Evolutionary conservation across 2,888 invertebrate species (phyloP).

Genomic region (Liposcelis brunnea): DNA sequence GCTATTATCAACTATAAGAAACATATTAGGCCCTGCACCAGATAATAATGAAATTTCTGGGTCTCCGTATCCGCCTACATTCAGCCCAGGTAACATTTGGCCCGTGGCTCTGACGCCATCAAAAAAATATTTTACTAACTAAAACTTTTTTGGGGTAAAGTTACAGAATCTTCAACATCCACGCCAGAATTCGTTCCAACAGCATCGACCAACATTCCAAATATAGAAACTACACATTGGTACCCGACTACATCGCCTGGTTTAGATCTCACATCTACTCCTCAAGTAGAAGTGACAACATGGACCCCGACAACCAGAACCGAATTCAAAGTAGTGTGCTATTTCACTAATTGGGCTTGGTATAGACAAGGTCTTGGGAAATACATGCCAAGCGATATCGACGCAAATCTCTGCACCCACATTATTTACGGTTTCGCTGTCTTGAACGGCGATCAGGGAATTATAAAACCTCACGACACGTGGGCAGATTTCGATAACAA

Average conservation of each 20-base stretch:
- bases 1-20: slow-evolving; percentile 56
- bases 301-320: slow-evolving; percentile 23
- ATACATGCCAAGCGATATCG: slow-evolving; percentile 65
- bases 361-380: slow-evolving; percentile 70
- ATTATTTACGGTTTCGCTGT: slow-evolving; percentile 86
- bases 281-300: slow-evolving; percentile 17
- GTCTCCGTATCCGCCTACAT: slow-evolving; percentile 12
- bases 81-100: too few species aligned
- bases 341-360: slow-evolving; percentile 92
- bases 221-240: too few species aligned
- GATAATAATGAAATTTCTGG: slow-evolving; percentile 10
- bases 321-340: slow-evolving; percentile 67
- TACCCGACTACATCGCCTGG: slow-evolving; percentile 13
- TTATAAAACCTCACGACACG: slow-evolving; percentile 69
- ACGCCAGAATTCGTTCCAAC: too few species aligned
- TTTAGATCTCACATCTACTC: slow-evolving; percentile 15
- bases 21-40: slow-evolving; percentile 33
- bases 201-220: too few species aligned
- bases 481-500: slow-evolving; percentile 84
- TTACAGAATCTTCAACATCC: slow-evolving; percentile 10
- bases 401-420: slow-evolving; percentile 74
- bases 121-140: too few species aligned
- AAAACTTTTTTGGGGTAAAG: too few species aligned
- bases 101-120: too few species aligned
- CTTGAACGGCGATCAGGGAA: slow-evolving; percentile 51